These are phyloP conservation scores for Alloscopus bannaensis DNA, from an alignment of 2,888 invertebrate species.

Conservation along the genomic window DNA sequence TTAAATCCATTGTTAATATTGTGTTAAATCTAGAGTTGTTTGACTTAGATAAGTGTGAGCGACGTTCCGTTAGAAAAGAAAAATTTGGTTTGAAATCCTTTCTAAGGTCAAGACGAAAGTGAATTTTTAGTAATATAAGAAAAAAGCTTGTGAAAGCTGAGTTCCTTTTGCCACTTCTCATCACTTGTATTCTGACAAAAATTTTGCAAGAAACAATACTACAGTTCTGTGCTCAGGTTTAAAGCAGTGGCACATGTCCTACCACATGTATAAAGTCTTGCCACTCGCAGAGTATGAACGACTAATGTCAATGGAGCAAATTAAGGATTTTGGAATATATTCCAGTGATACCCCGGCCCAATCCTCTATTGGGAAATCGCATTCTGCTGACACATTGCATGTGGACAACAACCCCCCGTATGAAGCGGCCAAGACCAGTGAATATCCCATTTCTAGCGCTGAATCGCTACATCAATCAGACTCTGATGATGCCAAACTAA, in stretches of 20 bases:
- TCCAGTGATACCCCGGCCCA: not conserved
- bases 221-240: not conserved
- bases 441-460: not conserved
- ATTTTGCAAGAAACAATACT: not conserved
- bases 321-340: not conserved
- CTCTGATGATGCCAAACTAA: not conserved
- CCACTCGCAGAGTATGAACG: slow-evolving; percentile 1
- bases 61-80: not conserved
- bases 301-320: not conserved
- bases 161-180: not conserved
- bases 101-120: not conserved
- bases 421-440: not conserved
- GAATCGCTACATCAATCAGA: not conserved
- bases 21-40: not conserved
- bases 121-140: not conserved
- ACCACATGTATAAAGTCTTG: not conserved
- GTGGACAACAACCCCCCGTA: not conserved
- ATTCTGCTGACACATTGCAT: not conserved
- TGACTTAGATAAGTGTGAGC: not conserved
- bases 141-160: not conserved
- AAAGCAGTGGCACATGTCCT: not conserved
- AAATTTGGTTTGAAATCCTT: not conserved
- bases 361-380: not conserved
- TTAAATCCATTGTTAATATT: not conserved
- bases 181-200: not conserved